Percentiles rank a stretch among this genome's conserved stretches.
phyloP scores from a whole-genome alignment of 2,113 vertebrate species.

The Eonycteris spelaea region DNA sequence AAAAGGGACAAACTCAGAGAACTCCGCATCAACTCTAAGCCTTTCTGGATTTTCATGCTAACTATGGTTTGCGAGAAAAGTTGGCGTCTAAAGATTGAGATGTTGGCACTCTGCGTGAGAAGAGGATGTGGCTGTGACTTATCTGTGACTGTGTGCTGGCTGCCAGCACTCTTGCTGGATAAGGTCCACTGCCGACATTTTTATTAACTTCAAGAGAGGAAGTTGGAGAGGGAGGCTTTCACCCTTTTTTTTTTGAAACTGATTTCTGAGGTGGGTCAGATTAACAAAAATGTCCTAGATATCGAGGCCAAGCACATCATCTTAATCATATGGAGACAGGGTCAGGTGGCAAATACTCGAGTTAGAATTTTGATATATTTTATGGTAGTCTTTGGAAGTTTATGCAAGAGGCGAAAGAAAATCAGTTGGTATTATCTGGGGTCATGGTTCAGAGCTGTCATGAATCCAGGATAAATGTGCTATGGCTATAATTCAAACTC shows the following conservation, averaged over 20 bases:
- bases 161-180: neutral
- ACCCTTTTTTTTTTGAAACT: neutral
- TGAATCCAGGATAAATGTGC: neutral
- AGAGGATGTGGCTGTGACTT: neutral
- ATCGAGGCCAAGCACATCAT: neutral
- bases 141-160: neutral
- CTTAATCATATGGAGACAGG: neutral
- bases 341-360: neutral
- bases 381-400: neutral
- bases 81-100: neutral
- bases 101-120: slow-evolving; percentile 31
- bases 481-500: neutral
- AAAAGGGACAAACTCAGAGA: neutral
- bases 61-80: neutral
- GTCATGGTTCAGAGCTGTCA: neutral
- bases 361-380: neutral
- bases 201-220: slow-evolving; percentile 48
- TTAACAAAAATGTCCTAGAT: neutral
- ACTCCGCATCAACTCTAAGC: neutral
- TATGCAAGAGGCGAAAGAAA: neutral
- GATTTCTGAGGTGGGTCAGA: neutral
- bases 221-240: neutral
- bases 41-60: slow-evolving; percentile 16
- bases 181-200: neutral
- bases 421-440: neutral